Conservation (phyloP, 2,888 invertebrate genomes). For the Aphidius colemani region DNA sequence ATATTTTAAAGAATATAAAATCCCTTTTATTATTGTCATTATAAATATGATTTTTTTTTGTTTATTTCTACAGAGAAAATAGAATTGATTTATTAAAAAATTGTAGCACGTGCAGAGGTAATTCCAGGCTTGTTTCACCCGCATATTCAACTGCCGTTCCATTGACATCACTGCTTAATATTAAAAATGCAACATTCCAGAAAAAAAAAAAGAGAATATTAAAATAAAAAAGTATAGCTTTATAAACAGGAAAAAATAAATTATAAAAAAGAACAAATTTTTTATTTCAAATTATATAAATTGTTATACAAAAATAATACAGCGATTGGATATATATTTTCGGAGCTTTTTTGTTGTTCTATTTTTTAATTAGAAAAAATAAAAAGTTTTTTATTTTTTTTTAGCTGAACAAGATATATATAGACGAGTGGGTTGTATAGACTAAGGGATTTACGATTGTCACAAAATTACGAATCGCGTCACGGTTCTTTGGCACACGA, state of each 20-base stretch:
- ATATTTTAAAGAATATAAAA: no score
- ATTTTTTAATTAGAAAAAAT: no score
- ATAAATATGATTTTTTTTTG: not conserved
- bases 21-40: not conserved
- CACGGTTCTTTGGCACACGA: conserved; percentile 26
- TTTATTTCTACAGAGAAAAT: not conserved
- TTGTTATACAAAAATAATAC: no score
- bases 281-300: no score
- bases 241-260: not conserved
- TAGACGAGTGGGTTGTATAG: not conserved
- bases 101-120: conserved; percentile 12
- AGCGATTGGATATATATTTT: no score
- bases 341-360: no score
- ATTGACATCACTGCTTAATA: conserved; percentile 9
- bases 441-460: conserved; percentile 22
- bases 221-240: not conserved
- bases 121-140: conserved; percentile 15
- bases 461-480: conserved; percentile 31
- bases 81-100: not conserved
- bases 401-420: not conserved
- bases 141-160: conserved; percentile 3
- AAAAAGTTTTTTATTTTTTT: conserved; percentile 2
- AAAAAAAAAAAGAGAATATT: not conserved
- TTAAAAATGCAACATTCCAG: conserved; percentile 15
- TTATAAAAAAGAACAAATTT: not conserved